Percentiles rank a stretch among this genome's conserved stretches.
These are phyloP conservation scores for Drosophila testacea DNA, from an alignment of 2,888 invertebrate species.

Conservation along the genomic window DNA sequence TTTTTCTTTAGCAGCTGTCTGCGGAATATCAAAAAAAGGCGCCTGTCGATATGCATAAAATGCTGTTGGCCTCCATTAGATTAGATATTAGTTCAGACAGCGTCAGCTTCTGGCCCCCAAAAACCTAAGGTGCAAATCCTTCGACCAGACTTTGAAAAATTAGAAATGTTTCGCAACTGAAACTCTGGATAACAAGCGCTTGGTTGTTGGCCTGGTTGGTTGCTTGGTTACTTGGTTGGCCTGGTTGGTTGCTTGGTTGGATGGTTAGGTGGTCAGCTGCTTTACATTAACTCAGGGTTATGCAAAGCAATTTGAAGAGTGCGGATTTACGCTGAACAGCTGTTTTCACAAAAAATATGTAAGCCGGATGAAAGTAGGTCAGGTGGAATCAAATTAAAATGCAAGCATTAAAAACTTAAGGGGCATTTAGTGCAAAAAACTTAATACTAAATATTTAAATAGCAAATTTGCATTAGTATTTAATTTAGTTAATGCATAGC, in stretches of 20 bases:
- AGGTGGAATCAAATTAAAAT: slow-evolving; percentile 39
- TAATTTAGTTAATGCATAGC: neutral
- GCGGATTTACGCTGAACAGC: slow-evolving; percentile 51
- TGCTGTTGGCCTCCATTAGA: slow-evolving; percentile 67
- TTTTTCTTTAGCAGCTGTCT: slow-evolving; percentile 60
- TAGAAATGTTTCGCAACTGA: slow-evolving; percentile 70
- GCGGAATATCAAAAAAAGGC: slow-evolving; percentile 67
- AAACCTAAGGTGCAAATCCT: slow-evolving; percentile 58
- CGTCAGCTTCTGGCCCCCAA: slow-evolving; percentile 29
- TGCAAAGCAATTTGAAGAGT: slow-evolving; percentile 45
- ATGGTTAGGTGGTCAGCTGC: slow-evolving; percentile 61
- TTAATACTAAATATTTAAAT: slow-evolving; percentile 11
- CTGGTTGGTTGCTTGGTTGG: slow-evolving; percentile 37
- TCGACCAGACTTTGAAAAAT: slow-evolving; percentile 71
- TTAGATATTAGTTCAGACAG: slow-evolving; percentile 73
- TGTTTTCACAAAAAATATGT: slow-evolving; percentile 37
- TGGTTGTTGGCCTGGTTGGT: slow-evolving; percentile 39
- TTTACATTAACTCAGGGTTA: slow-evolving; percentile 70
- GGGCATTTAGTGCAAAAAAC: slow-evolving; percentile 11
- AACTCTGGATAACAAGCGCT: slow-evolving; percentile 44
- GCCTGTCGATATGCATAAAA: slow-evolving; percentile 77
- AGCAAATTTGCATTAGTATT: slow-evolving; percentile 6
- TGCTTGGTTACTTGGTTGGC: slow-evolving; percentile 14
- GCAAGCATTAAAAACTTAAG: slow-evolving; percentile 33
- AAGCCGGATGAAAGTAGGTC: slow-evolving; percentile 43